phyloP scores from a whole-genome alignment of 1,140 invertebrate genomes.

The Bursaphelenchus mucronatus region DNA sequence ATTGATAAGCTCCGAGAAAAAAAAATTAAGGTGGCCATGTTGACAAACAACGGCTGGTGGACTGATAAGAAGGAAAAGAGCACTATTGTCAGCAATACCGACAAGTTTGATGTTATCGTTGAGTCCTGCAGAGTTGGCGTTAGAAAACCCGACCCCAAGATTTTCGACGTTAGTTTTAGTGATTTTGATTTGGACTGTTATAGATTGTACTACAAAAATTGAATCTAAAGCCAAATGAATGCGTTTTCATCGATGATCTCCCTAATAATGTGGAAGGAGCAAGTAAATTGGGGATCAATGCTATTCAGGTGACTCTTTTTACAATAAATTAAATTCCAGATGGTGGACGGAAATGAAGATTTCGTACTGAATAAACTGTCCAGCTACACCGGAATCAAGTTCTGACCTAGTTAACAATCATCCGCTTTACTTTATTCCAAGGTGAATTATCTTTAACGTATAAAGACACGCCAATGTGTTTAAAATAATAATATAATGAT shows the following conservation, averaged over 20 bases:
- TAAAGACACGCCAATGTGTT: too few species aligned
- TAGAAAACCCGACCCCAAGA: slow-evolving; percentile 17
- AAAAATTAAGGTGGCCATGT: slow-evolving; percentile 19
- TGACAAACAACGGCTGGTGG: slow-evolving; percentile 32
- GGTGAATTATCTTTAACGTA: too few species aligned
- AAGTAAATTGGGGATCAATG: slow-evolving; percentile 20
- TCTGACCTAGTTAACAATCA: too few species aligned
- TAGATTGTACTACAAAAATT: slow-evolving; percentile 30
- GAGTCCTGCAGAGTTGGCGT: slow-evolving; percentile 26
- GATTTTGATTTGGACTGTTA: slow-evolving; percentile 8
- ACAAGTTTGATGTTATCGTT: slow-evolving; percentile 20
- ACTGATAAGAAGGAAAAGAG: slow-evolving; percentile 1
- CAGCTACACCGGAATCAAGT: too few species aligned
- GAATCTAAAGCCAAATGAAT: slow-evolving; percentile 22
- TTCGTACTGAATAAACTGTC: too few species aligned
- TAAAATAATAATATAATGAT: too few species aligned
- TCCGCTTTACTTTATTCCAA: too few species aligned
- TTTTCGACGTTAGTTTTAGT: slow-evolving; percentile 22
- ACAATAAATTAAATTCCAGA: too few species aligned
- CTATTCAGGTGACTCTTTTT: slow-evolving; percentile 24
- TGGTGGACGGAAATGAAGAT: too few species aligned
- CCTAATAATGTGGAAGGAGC: slow-evolving; percentile 27
- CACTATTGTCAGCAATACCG: slow-evolving; percentile 16
- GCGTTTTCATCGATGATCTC: slow-evolving; percentile 30
- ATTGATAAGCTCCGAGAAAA: slow-evolving; percentile 25